phyloP scores from a whole-genome alignment of 1,140 invertebrate genomes.

The Atta cephalotes region DNA sequence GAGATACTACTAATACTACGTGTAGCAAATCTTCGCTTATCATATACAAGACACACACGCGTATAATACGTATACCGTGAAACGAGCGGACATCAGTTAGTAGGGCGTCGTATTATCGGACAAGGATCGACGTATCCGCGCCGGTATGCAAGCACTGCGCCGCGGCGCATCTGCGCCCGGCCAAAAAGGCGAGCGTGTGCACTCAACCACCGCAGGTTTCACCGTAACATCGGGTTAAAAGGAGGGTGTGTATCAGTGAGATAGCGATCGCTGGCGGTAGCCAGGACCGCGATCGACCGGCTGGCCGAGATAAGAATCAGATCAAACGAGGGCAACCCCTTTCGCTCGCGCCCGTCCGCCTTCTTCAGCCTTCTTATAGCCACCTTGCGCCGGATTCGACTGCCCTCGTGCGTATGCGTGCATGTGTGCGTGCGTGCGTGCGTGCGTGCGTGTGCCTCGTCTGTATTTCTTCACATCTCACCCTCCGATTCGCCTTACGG shows the following conservation, averaged over 20 bases:
- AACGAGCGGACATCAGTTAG: slow-evolving; percentile 47
- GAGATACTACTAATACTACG: not conserved
- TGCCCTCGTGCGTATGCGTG: slow-evolving; percentile 37
- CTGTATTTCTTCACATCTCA: slow-evolving; percentile 52
- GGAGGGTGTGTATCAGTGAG: slow-evolving; percentile 72
- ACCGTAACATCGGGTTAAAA: slow-evolving; percentile 72
- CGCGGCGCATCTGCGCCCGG: slow-evolving; percentile 70
- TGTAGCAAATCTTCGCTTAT: slow-evolving; percentile 50
- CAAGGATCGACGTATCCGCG: slow-evolving; percentile 46
- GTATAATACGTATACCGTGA: not conserved
- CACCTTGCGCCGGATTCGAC: slow-evolving; percentile 12
- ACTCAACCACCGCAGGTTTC: slow-evolving; percentile 67
- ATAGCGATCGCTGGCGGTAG: slow-evolving; percentile 72
- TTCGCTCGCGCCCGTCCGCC: slow-evolving; percentile 53
- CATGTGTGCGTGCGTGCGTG: slow-evolving; percentile 6
- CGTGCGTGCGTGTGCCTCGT: slow-evolving; percentile 15
- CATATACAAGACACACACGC: not conserved
- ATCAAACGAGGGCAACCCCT: slow-evolving; percentile 70
- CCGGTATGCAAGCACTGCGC: slow-evolving; percentile 73
- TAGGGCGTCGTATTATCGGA: slow-evolving; percentile 39
- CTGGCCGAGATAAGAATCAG: slow-evolving; percentile 72
- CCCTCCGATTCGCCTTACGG: slow-evolving; percentile 63
- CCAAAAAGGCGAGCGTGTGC: slow-evolving; percentile 70
- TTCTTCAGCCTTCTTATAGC: not conserved
- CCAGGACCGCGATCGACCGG: slow-evolving; percentile 65